These are phyloP conservation scores for Philonicus albiceps DNA, from an alignment of 2,888 invertebrate species.

Conservation along the genomic window DNA sequence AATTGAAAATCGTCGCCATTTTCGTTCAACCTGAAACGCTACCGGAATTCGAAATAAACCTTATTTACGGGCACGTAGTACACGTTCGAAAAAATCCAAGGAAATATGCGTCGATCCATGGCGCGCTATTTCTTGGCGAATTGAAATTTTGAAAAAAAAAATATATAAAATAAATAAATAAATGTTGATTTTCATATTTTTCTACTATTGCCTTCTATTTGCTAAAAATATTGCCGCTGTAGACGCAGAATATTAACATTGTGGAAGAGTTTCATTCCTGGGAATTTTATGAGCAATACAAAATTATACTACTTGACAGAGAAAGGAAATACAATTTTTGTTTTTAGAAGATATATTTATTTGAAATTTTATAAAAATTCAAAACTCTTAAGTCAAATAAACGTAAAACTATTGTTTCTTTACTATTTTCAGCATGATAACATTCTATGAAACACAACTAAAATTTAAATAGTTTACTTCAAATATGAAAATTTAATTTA, in stretches of 20 bases:
- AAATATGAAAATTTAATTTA: too few species aligned
- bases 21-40: not conserved
- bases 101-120: not conserved
- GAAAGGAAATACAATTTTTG: not conserved
- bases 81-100: not conserved
- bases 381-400: too few species aligned
- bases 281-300: not conserved
- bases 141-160: not conserved
- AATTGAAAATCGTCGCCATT: slow-evolving; percentile 26
- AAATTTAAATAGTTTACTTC: too few species aligned
- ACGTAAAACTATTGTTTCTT: too few species aligned
- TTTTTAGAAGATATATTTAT: not conserved
- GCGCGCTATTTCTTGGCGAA: not conserved
- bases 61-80: not conserved
- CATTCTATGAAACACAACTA: too few species aligned
- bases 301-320: not conserved
- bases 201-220: not conserved
- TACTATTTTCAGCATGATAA: too few species aligned
- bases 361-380: too few species aligned
- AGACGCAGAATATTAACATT: not conserved
- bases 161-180: not conserved
- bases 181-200: not conserved
- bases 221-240: not conserved
- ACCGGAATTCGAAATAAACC: not conserved
- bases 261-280: not conserved